Conservation (phyloP, 2,797 vertebrate genomes). For the Amblyopsis hoosieri region DNA sequence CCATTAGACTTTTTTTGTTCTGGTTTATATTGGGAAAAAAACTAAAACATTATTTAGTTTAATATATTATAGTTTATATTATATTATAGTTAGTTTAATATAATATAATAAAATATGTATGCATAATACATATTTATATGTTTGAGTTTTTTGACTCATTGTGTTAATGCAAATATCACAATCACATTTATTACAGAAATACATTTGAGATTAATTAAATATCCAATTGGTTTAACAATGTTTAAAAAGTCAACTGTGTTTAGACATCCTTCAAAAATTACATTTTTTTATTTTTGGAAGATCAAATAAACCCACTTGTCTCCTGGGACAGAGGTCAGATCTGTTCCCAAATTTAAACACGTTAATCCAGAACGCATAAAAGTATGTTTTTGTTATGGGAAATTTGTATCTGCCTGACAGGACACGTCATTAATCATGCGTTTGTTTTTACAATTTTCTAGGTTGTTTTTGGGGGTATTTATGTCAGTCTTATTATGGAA, state of each 20-base stretch:
- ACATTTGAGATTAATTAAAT: too few species aligned
- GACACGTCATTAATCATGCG: too few species aligned
- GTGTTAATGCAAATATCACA: too few species aligned
- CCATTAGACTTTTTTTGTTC: constrained; percentile 8
- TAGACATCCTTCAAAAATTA: not conserved
- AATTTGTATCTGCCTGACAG: too few species aligned
- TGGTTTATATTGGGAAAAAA: constrained; percentile 21
- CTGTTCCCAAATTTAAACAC: constrained; percentile 9
- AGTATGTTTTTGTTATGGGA: too few species aligned
- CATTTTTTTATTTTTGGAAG: constrained; percentile 17
- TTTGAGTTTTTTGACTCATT: too few species aligned
- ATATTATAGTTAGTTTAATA: not conserved
- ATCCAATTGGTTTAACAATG: too few species aligned
- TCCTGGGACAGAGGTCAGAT: constrained; percentile 15
- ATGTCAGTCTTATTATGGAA: too few species aligned
- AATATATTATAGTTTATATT: not conserved
- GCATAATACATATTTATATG: not conserved
- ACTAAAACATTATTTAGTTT: not conserved
- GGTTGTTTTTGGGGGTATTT: too few species aligned
- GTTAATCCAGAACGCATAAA: constrained; percentile 5
- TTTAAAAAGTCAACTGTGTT: too few species aligned
- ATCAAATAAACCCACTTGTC: constrained; percentile 17
- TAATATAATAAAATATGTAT: not conserved
- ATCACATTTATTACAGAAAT: too few species aligned
- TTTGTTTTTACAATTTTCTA: too few species aligned